Percentiles rank a stretch among this genome's conserved stretches.
These are phyloP conservation scores for Apis laboriosa DNA, from an alignment of 1,140 invertebrate species.

Conservation along the genomic window DNA sequence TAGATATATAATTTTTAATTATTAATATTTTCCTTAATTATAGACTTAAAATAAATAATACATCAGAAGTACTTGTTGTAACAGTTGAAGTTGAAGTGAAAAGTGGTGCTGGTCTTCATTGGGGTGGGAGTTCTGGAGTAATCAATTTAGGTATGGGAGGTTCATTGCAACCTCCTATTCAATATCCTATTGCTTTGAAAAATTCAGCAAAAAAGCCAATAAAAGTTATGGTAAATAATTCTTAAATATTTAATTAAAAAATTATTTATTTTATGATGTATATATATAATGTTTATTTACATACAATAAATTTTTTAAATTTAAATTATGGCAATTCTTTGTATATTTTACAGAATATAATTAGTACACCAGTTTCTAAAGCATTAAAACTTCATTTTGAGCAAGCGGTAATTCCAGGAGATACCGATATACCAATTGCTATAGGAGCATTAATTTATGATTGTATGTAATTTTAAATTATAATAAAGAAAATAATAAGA, in stretches of 20 bases:
- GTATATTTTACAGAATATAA: conserved; percentile 80
- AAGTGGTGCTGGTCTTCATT: conserved; percentile 87
- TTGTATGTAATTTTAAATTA: conserved; percentile 83
- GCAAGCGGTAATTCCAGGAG: conserved; percentile 84
- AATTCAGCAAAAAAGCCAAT: conserved; percentile 88
- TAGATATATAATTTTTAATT: not conserved
- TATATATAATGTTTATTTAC: no score
- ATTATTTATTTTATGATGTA: no score
- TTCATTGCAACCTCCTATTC: conserved; percentile 85
- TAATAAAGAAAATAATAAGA: not conserved
- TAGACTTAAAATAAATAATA: conserved; percentile 88
- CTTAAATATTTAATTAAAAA: not conserved
- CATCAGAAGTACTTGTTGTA: conserved; percentile 87
- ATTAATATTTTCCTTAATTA: conserved; percentile 40
- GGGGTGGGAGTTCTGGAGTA: conserved; percentile 85
- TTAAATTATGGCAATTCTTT: no score
- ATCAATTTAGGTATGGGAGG: conserved; percentile 93
- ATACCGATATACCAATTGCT: conserved; percentile 83
- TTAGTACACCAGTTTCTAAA: conserved; percentile 83
- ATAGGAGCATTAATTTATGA: conserved; percentile 88
- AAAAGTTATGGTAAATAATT: conserved; percentile 84
- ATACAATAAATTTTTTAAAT: no score
- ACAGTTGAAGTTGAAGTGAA: conserved; percentile 94
- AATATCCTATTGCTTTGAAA: conserved; percentile 85
- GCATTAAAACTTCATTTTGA: conserved; percentile 84